Evolutionary conservation across 2,797 vertebrate genomes (phyloP).

Genomic region (Sebastes oblongus): DNA sequence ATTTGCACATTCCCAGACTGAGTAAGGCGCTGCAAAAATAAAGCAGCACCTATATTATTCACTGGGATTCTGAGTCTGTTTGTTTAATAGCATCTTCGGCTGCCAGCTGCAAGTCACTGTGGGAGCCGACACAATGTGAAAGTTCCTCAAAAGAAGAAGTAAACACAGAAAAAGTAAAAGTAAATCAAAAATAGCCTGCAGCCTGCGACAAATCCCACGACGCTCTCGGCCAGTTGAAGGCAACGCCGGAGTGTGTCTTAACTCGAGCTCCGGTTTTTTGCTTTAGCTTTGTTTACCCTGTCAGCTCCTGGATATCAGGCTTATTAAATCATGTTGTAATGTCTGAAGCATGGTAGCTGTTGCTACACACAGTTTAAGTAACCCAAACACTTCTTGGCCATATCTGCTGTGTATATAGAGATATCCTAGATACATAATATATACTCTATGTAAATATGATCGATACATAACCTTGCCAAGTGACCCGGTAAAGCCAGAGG

Average conservation of each 20-base stretch:
- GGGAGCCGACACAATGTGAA: constrained; percentile 30
- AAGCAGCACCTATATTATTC: neutral
- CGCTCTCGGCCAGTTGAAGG: constrained; percentile 14
- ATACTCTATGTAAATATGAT: neutral
- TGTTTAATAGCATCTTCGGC: constrained; percentile 16
- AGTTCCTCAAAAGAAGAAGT: constrained; percentile 48
- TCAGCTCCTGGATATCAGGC: neutral
- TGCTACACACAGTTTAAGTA: neutral
- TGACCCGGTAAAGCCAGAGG: neutral
- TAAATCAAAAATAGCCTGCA: constrained; percentile 56
- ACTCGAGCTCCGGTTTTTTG: constrained; percentile 24
- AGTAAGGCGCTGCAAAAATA: neutral
- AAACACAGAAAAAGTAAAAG: constrained; percentile 47
- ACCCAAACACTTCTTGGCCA: neutral
- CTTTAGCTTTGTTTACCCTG: constrained; percentile 31
- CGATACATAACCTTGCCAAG: neutral
- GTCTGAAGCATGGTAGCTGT: neutral
- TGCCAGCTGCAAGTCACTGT: constrained; percentile 26
- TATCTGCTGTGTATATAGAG: neutral
- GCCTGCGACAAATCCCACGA: constrained; percentile 45
- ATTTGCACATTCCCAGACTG: constrained; percentile 28
- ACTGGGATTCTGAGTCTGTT: neutral
- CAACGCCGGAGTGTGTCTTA: constrained; percentile 30
- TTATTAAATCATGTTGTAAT: constrained; percentile 5
- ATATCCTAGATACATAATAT: neutral